Evolutionary conservation across 1,140 invertebrate genomes (phyloP), one percentile per base, ranked within the genome.

Genomic region (Chrysomallon squamiferum): DNA sequence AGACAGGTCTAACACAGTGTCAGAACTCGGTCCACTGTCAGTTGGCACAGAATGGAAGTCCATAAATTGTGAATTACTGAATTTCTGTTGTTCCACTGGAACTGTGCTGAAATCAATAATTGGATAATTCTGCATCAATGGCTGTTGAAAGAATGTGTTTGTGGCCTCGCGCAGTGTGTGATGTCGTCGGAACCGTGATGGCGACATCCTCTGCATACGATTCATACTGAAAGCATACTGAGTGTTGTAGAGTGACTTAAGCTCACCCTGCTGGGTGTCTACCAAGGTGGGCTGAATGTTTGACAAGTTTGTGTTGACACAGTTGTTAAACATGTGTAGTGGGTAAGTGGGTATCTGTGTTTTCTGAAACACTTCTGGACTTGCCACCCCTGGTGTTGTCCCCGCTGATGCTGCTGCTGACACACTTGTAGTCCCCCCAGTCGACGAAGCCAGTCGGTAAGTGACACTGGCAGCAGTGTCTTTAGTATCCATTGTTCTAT

Each of bases 261-360:
- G 29, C 69, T 67, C 27, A 33, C 18, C 30, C 20, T 18, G 18
- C 29, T 20, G 20, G 41, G 22, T 25, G 32, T 43, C 35, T 62
- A 20, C 50, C 49, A 30, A 52, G 64, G 52, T 41, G 11, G 59
- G 30, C 47, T 71, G 73, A 35, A 78, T 78, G 61, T 62, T 69
- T 52, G 76, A 61, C 43, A 78, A 54, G 57, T 75, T 72, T 50
- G 73, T 69, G 57, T 74, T 71, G n/a, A 74, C 60, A 57, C 56
- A 68, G 38, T 30, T 72, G 22, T 47, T 66, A 57, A 33, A 59
- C 59, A 65, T 60, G 69, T 45, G 49, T 57, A 63, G 52, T 59
- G 18, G 58, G 65, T 50, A 43, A 62, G 25, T 60, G 59, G 54
- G 43, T 22, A n/a, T 47, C 18, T 38, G 38, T 25, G 57, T 32